Evolutionary conservation across 2,797 vertebrate genomes (phyloP).

Genomic region (Cuculus canorus): DNA sequence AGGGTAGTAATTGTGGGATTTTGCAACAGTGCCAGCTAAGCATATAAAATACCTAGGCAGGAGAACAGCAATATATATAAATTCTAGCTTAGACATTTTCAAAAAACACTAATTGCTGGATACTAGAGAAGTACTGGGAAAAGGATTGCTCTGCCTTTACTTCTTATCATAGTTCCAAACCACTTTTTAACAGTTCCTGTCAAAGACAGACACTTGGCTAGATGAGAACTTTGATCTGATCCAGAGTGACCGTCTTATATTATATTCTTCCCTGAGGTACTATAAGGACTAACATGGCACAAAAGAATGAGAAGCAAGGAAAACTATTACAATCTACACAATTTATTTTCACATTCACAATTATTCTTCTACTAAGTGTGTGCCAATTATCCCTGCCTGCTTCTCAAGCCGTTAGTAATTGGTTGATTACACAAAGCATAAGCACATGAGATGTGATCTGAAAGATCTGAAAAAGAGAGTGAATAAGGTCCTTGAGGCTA

Average conservation of each 20-base stretch:
- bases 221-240: not conserved
- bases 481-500: not conserved
- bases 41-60: not conserved
- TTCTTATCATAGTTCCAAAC: not conserved
- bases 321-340: not conserved
- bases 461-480: not conserved
- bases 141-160: not conserved
- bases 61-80: not conserved
- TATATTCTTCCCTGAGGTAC: not conserved
- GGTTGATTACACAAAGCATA: slow-evolving; percentile 27
- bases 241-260: not conserved
- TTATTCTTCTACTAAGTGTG: not conserved
- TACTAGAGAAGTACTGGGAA: not conserved
- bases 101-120: not conserved
- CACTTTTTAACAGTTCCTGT: not conserved
- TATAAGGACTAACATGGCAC: not conserved
- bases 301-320: slow-evolving; percentile 4
- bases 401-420: slow-evolving; percentile 32
- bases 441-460: not conserved
- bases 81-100: not conserved
- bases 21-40: not conserved
- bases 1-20: not conserved
- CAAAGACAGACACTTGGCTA: not conserved
- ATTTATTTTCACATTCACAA: not conserved
- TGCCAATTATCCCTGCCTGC: not conserved